Evolutionary conservation across 2,113 vertebrate genomes (phyloP).

Genomic region (Brachypteracias leptosomus): DNA sequence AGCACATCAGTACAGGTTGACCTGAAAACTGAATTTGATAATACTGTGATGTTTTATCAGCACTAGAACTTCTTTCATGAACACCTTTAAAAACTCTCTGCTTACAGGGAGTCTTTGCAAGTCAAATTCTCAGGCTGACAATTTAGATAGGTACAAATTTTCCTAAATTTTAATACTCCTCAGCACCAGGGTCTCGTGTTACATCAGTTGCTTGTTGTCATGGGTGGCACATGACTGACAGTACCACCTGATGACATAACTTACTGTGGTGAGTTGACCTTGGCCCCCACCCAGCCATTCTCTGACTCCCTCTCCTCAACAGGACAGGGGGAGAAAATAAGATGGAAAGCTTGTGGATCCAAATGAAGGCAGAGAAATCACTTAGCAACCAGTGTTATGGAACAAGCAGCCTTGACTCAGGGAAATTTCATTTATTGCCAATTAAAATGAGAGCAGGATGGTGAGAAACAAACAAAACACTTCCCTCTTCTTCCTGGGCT

Average conservation of each 20-base stretch:
- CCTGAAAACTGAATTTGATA: background rate
- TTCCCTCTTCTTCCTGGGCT: background rate
- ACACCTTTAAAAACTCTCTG: background rate
- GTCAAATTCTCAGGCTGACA: background rate
- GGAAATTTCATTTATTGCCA: background rate
- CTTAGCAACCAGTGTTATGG: background rate
- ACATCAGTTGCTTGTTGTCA: background rate
- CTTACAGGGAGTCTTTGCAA: background rate
- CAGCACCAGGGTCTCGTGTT: background rate
- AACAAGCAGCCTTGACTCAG: background rate
- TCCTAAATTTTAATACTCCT: background rate
- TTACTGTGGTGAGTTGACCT: background rate
- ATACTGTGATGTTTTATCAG: background rate
- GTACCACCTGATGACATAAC: background rate
- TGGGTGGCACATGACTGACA: accelerated
- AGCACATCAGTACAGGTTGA: background rate
- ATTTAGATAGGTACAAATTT: background rate
- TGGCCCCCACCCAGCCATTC: background rate
- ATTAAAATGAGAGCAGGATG: background rate
- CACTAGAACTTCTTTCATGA: background rate
- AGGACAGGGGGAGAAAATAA: background rate
- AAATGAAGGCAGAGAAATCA: background rate
- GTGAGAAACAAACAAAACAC: background rate
- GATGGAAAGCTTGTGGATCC: background rate
- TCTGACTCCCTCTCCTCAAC: background rate